These are phyloP conservation scores for Pyrrhosoma nymphula DNA, from an alignment of 2,888 invertebrate species.

Conservation along the genomic window DNA sequence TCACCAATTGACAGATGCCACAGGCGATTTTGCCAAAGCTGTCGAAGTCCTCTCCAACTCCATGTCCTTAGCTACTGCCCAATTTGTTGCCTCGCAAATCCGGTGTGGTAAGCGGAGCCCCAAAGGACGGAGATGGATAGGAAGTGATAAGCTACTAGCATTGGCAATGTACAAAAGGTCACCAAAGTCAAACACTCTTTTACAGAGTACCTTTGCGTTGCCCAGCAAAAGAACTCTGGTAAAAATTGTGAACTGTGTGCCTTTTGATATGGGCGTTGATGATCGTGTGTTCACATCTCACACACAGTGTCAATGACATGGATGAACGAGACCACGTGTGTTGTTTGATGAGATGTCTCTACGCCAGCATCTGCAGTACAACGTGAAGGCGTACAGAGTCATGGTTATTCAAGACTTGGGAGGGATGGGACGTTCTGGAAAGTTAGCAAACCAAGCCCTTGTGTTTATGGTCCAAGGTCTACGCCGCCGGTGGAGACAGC, in stretches of 20 bases:
- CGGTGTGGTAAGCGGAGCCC: too few species aligned
- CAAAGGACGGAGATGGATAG: too few species aligned
- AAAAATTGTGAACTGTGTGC: too few species aligned
- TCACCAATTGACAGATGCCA: too few species aligned
- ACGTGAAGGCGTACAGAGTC: neutral
- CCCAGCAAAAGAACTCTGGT: too few species aligned
- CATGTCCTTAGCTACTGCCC: too few species aligned
- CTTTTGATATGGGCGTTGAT: slow-evolving; percentile 54
- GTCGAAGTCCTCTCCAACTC: too few species aligned
- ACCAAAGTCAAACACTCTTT: neutral
- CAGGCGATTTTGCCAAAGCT: too few species aligned
- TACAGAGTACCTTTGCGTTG: neutral
- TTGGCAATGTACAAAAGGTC: neutral
- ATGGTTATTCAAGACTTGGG: slow-evolving; percentile 52
- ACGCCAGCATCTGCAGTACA: slow-evolving; percentile 41
- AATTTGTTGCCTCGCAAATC: too few species aligned
- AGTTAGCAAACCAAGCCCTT: slow-evolving; percentile 62
- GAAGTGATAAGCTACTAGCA: neutral
- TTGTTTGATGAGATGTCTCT: slow-evolving; percentile 65
- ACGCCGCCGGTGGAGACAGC: too few species aligned
- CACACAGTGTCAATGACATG: slow-evolving; percentile 46
- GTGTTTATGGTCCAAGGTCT: too few species aligned
- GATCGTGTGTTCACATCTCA: slow-evolving; percentile 45
- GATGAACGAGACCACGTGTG: slow-evolving; percentile 56
- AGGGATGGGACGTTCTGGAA: slow-evolving; percentile 25